phyloP scores from a whole-genome alignment of 2,113 vertebrate species.

The Ursus arctos region DNA sequence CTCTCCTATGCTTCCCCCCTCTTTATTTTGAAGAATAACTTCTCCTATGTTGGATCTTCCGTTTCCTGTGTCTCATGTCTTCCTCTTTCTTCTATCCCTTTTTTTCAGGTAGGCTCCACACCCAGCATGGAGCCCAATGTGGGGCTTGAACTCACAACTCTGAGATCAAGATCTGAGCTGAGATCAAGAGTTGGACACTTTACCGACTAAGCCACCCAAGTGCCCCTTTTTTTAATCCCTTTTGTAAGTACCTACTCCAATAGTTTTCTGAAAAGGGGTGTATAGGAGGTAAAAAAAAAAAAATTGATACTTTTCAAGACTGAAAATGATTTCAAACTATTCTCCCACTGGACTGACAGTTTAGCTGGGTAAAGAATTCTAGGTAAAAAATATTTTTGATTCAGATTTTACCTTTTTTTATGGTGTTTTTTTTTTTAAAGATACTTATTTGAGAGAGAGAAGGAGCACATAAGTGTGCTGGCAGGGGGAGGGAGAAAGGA shows the following conservation, averaged over 20 bases:
- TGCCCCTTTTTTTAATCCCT: background rate
- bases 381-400: background rate
- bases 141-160: too few relatives aligned
- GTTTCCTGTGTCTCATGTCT: background rate
- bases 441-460: too few relatives aligned
- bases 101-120: too few relatives aligned
- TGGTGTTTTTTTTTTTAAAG: too few relatives aligned
- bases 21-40: background rate
- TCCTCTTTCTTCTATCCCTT: background rate
- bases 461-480: too few relatives aligned
- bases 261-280: conserved; percentile 20
- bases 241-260: background rate
- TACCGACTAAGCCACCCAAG: too few relatives aligned
- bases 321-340: conserved; percentile 21
- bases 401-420: background rate
- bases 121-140: too few relatives aligned
- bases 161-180: too few relatives aligned
- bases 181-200: too few relatives aligned
- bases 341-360: background rate
- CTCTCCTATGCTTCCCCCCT: background rate
- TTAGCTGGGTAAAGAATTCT: background rate
- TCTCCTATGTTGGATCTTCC: background rate
- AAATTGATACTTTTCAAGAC: background rate
- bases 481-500: too few relatives aligned
- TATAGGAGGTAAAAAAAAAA: background rate